These are phyloP conservation scores for Pentalonia nigronervosa DNA, from an alignment of 1,140 invertebrate species.

Conservation along the genomic window DNA sequence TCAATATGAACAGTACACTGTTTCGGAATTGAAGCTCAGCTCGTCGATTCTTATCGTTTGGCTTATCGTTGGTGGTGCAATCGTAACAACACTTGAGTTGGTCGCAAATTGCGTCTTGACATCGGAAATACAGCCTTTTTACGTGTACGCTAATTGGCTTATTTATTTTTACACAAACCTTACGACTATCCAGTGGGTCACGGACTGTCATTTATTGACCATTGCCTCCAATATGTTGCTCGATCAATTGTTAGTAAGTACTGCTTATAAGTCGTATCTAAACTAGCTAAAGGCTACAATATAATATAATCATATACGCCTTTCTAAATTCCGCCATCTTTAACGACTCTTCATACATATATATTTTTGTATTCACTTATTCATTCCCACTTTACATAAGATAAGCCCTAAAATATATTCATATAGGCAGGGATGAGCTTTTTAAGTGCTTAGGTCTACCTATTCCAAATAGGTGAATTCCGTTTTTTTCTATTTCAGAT, in stretches of 20 bases:
- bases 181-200: conserved; percentile 4
- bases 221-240: background rate
- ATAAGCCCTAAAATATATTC: no score
- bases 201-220: conserved; percentile 15
- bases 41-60: background rate
- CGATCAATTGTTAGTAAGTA: background rate
- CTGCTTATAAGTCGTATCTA: background rate
- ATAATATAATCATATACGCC: no score
- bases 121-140: background rate
- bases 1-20: background rate
- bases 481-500: background rate
- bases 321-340: no score
- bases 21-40: background rate
- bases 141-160: background rate
- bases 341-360: no score
- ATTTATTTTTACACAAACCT: conserved; percentile 29
- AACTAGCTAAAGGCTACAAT: no score
- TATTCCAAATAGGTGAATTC: no score
- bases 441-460: background rate
- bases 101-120: background rate
- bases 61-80: background rate
- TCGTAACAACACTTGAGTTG: background rate
- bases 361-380: background rate
- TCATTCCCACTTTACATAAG: background rate
- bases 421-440: background rate